Conservation (phyloP, 2,113 vertebrate species). For the Condylura cristata region DNA sequence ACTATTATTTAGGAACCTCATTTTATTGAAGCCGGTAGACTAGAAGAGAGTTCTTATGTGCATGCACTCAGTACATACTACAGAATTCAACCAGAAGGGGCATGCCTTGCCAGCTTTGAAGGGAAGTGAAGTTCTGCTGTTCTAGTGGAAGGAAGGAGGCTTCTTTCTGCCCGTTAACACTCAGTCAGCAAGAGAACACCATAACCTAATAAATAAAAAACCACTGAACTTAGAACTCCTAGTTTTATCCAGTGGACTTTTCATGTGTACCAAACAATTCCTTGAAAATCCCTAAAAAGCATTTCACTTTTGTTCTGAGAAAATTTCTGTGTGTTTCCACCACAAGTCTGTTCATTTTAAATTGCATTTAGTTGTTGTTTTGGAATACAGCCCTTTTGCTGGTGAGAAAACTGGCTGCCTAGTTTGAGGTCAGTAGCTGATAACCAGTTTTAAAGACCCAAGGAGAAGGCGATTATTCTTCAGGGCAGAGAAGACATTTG, state of each 20-base stretch:
- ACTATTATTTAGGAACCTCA: too few species aligned
- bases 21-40: too few species aligned
- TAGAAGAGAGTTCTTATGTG: too few species aligned
- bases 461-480: background rate
- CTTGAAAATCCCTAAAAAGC: background rate
- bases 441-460: background rate
- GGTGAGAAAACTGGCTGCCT: background rate
- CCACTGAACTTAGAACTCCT: background rate
- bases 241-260: background rate
- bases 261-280: background rate
- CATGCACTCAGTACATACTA: background rate
- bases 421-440: background rate
- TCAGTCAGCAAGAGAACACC: too few species aligned
- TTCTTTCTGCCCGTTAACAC: too few species aligned
- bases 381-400: background rate
- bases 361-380: background rate
- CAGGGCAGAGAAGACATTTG: background rate
- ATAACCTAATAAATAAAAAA: too few species aligned
- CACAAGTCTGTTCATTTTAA: background rate
- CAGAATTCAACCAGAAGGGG: background rate
- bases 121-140: too few species aligned
- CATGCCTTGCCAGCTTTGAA: background rate
- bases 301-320: background rate
- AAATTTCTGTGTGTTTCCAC: background rate
- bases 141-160: too few species aligned